phyloP scores from a whole-genome alignment of 2,113 vertebrate genomes.

The Oxygymnocypris stewartii region DNA sequence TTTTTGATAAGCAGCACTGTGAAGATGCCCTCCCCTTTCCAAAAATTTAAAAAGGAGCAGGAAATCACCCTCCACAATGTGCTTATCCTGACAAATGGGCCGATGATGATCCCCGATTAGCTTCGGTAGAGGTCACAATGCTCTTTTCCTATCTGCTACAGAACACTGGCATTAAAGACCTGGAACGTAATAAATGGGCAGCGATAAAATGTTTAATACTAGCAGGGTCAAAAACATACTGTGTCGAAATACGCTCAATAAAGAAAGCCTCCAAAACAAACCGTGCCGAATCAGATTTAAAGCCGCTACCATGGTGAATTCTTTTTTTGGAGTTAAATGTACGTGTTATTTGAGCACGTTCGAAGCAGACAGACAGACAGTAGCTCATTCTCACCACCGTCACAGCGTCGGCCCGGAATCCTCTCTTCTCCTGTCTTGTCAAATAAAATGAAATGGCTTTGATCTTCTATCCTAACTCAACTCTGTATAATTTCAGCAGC shows the following conservation, averaged over 20 bases:
- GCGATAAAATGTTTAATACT: conserved; percentile 5
- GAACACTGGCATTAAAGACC: conserved; percentile 28
- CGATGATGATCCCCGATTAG: conserved; percentile 68
- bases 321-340: conserved; percentile 3
- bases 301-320: background rate
- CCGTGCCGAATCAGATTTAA: background rate
- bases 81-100: conserved; percentile 62
- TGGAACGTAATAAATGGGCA: conserved; percentile 20
- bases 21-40: conserved; percentile 13
- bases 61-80: conserved; percentile 44
- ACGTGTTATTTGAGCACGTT: conserved; percentile 4
- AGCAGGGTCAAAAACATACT: background rate
- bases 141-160: background rate
- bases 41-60: conserved; percentile 24
- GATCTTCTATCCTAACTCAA: conserved; percentile 43
- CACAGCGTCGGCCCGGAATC: conserved; percentile 39
- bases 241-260: conserved; percentile 7
- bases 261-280: background rate
- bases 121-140: conserved; percentile 61
- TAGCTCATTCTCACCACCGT: conserved; percentile 16
- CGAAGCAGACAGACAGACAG: conserved; percentile 18
- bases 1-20: background rate
- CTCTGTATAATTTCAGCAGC: conserved; percentile 47
- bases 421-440: conserved; percentile 45
- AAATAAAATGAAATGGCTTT: conserved; percentile 48